Evolutionary conservation across 2,797 vertebrate species (phyloP).

Genomic region (Phataginus tricuspis): DNA sequence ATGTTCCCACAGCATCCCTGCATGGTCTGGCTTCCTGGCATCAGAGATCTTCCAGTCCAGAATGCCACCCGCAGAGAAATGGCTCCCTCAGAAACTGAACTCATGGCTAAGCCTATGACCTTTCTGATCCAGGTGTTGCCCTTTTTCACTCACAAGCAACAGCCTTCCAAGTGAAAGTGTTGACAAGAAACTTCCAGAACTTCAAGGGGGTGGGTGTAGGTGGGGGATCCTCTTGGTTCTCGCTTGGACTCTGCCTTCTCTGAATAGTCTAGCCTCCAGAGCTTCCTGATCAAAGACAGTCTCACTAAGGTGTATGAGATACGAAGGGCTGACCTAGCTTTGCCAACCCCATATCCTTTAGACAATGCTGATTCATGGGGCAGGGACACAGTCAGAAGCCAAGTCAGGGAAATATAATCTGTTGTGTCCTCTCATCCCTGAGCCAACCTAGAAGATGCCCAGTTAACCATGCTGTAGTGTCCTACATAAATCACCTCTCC

Average conservation of each 20-base stretch:
- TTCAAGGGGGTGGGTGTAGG: neutral
- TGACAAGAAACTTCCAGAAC: neutral
- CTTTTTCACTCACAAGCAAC: neutral
- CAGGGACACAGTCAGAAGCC: neutral
- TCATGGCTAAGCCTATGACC: neutral
- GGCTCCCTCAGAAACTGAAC: neutral
- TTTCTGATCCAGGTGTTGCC: neutral
- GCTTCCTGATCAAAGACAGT: neutral
- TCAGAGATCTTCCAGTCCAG: neutral
- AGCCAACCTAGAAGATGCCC: neutral
- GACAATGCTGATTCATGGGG: neutral
- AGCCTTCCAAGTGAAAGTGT: neutral
- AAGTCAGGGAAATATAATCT: neutral
- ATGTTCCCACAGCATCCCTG: neutral
- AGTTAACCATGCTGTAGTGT: neutral
- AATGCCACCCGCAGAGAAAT: neutral
- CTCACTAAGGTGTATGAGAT: neutral
- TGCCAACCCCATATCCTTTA: neutral
- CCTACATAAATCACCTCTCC: neutral
- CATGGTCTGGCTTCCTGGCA: neutral
- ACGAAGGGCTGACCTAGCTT: neutral
- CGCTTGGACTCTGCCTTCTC: neutral
- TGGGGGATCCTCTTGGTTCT: neutral
- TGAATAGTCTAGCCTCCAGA: neutral
- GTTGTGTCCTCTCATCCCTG: neutral